Evolutionary conservation across 1,140 invertebrate species (phyloP).

Genomic region (Euura lappo): DNA sequence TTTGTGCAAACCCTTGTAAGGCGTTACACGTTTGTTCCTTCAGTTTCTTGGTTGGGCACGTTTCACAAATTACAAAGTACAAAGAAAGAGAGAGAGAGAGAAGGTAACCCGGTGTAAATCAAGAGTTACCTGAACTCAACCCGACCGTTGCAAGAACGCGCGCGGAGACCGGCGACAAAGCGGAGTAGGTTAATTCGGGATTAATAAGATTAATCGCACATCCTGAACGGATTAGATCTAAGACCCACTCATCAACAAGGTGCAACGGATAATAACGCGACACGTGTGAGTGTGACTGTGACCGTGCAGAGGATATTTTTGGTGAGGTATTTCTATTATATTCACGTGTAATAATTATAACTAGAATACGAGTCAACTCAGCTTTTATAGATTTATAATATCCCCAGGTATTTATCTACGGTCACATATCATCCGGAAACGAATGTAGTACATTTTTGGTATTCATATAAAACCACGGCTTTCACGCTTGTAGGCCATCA

Average conservation of each 20-base stretch:
- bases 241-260: background rate
- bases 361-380: background rate
- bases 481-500: too few relatives aligned
- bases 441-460: too few relatives aligned
- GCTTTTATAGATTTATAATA: background rate
- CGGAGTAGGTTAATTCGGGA: conserved; percentile 4
- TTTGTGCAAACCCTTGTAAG: too few relatives aligned
- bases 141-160: too few relatives aligned
- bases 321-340: too few relatives aligned
- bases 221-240: background rate
- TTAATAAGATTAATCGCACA: conserved; percentile 1
- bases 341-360: background rate
- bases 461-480: too few relatives aligned
- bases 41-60: too few relatives aligned
- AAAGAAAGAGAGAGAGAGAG: too few relatives aligned
- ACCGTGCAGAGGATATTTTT: background rate
- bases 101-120: background rate
- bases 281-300: background rate
- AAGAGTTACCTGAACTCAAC: background rate
- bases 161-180: background rate
- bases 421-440: too few relatives aligned
- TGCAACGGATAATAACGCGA: background rate
- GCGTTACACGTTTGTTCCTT: too few relatives aligned
- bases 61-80: too few relatives aligned
- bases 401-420: background rate